Percentiles rank a stretch among this genome's conserved stretches.
Conservation (phyloP, 2,797 vertebrate genomes). For the Melanotaenia boesemani region DNA sequence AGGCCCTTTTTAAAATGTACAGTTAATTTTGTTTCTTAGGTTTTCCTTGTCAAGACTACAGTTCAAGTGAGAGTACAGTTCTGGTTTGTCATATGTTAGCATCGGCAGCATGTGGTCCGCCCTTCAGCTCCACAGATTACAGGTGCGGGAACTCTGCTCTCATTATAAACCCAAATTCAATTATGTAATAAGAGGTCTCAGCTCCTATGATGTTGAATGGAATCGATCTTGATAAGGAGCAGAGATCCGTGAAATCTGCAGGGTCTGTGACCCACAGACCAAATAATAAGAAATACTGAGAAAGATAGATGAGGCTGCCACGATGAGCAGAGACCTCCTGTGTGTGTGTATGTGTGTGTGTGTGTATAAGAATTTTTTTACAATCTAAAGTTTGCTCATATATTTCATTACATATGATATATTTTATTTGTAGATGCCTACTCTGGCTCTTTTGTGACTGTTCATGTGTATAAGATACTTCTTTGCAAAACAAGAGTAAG, state of each 20-base stretch:
- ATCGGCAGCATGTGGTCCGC: constrained; percentile 48
- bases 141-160: constrained; percentile 66
- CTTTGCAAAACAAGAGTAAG: constrained; percentile 18
- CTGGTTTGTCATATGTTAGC: constrained; percentile 49
- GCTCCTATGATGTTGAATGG: constrained; percentile 68
- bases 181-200: constrained; percentile 72
- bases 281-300: constrained; percentile 73
- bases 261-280: constrained; percentile 72
- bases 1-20: no score
- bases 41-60: not conserved
- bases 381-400: constrained; percentile 13
- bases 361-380: not conserved
- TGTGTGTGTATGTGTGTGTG: constrained; percentile 18
- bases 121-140: constrained; percentile 54
- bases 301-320: constrained; percentile 70
- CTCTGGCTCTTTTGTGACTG: not conserved
- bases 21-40: no score
- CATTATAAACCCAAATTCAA: constrained; percentile 77
- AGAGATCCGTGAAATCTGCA: constrained; percentile 75
- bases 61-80: constrained; percentile 26
- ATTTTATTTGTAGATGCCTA: constrained; percentile 15
- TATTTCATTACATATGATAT: constrained; percentile 23
- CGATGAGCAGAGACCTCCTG: constrained; percentile 39
- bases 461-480: constrained; percentile 10
- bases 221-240: constrained; percentile 80